Percentiles rank a stretch among this genome's conserved stretches.
phyloP scores from a whole-genome alignment of 1,140 invertebrate genomes.

The Physella acuta region DNA sequence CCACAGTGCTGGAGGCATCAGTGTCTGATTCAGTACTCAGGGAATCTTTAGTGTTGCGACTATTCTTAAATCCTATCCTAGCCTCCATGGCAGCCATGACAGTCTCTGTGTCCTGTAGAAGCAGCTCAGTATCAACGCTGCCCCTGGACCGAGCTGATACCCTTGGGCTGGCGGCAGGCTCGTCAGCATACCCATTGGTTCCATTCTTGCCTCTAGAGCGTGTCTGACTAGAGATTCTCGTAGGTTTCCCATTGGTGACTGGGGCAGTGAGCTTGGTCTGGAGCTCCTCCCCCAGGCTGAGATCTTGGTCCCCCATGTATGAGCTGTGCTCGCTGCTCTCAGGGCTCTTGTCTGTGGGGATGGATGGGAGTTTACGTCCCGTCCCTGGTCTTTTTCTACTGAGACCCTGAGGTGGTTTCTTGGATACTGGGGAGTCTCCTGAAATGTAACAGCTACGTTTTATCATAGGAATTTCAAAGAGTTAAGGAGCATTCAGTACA shows the following conservation, averaged over 20 bases:
- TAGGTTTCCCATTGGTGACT: not conserved
- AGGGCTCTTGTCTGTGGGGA: conserved; percentile 46
- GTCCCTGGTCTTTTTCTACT: conserved; percentile 53
- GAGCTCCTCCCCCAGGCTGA: conserved; percentile 10
- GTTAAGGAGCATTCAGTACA: too few relatives aligned
- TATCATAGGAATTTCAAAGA: too few relatives aligned
- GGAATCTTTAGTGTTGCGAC: conserved; percentile 14
- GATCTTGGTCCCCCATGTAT: conserved; percentile 15
- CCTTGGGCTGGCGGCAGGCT: conserved; percentile 11
- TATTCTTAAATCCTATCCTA: conserved; percentile 44
- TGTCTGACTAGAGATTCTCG: conserved; percentile 3
- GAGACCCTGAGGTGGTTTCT: conserved; percentile 37
- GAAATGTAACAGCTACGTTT: too few relatives aligned
- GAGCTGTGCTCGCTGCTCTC: conserved; percentile 43
- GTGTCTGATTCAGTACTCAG: conserved; percentile 32
- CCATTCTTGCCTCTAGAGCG: not conserved
- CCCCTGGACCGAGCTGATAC: conserved; percentile 35
- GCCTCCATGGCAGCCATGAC: conserved; percentile 65
- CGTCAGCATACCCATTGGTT: not conserved
- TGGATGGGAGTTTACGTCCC: conserved; percentile 54
- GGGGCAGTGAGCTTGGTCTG: not conserved
- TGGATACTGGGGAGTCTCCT: conserved; percentile 18
- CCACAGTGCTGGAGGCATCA: conserved; percentile 47
- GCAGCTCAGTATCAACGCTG: conserved; percentile 62
- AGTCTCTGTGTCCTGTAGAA: conserved; percentile 63